Conservation (phyloP, 1,140 invertebrate species). For the Drosophila novamexicana region DNA sequence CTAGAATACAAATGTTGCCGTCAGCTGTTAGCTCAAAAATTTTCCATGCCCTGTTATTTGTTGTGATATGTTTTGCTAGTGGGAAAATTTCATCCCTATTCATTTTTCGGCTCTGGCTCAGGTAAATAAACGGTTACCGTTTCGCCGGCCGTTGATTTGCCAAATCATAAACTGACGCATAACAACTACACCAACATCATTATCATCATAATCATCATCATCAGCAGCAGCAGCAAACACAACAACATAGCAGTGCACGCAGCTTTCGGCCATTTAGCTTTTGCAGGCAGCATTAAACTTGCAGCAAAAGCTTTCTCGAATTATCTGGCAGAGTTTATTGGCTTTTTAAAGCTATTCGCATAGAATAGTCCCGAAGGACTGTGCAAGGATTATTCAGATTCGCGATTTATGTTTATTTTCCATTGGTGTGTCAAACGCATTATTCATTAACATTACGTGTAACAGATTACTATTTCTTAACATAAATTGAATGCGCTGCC, state of each 20-base stretch:
- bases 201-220: constrained; percentile 12
- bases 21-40: constrained; percentile 51
- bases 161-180: not conserved
- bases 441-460: too few relatives aligned
- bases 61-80: constrained; percentile 41
- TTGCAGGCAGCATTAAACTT: constrained; percentile 43
- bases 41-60: constrained; percentile 50
- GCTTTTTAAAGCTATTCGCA: constrained; percentile 17
- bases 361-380: not conserved
- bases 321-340: constrained; percentile 38
- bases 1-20: constrained; percentile 3
- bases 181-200: not conserved
- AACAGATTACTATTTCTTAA: too few relatives aligned
- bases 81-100: constrained; percentile 26
- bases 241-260: constrained; percentile 22
- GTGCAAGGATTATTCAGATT: not conserved
- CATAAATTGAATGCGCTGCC: too few relatives aligned
- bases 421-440: too few relatives aligned
- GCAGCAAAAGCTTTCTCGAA: constrained; percentile 53
- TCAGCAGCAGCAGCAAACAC: constrained; percentile 4
- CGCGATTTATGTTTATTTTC: too few relatives aligned
- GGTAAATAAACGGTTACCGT: constrained; percentile 33
- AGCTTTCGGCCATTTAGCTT: constrained; percentile 69
- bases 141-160: constrained; percentile 46
- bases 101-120: constrained; percentile 10